Evolutionary conservation across 2,888 invertebrate genomes (phyloP).

Genomic region (Byasa hedistus): DNA sequence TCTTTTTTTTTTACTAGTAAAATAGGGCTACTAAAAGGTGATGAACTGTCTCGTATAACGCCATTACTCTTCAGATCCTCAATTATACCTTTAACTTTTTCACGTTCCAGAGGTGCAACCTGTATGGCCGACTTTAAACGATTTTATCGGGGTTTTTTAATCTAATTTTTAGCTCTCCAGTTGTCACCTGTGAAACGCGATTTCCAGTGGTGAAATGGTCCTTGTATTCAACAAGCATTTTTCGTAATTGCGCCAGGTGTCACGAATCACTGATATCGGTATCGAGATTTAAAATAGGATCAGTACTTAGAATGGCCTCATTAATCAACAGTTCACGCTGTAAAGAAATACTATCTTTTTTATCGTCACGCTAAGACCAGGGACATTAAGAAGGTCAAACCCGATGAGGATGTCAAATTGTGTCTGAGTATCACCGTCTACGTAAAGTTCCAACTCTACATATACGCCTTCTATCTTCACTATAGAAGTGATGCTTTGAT

Average conservation of each 20-base stretch:
- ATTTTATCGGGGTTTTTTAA: background rate
- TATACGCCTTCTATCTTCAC: background rate
- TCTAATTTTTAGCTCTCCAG: background rate
- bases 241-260: background rate
- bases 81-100: background rate
- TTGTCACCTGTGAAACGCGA: background rate
- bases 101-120: background rate
- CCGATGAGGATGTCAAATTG: background rate
- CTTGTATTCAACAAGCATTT: background rate
- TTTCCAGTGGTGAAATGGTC: background rate
- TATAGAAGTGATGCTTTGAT: background rate
- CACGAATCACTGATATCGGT: background rate
- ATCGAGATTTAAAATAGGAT: background rate
- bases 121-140: background rate
- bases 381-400: background rate
- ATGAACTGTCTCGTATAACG: background rate
- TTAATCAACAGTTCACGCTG: background rate
- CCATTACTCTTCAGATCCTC: background rate
- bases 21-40: background rate
- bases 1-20: background rate
- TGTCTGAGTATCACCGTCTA: background rate
- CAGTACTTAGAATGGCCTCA: too few species aligned
- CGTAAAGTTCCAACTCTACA: background rate
- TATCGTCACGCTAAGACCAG: background rate
- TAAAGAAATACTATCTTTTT: background rate